Evolutionary conservation across 2,113 vertebrate species (phyloP), one percentile per base, ranked within the genome.

Genomic region (Pachypanchax playfairii): DNA sequence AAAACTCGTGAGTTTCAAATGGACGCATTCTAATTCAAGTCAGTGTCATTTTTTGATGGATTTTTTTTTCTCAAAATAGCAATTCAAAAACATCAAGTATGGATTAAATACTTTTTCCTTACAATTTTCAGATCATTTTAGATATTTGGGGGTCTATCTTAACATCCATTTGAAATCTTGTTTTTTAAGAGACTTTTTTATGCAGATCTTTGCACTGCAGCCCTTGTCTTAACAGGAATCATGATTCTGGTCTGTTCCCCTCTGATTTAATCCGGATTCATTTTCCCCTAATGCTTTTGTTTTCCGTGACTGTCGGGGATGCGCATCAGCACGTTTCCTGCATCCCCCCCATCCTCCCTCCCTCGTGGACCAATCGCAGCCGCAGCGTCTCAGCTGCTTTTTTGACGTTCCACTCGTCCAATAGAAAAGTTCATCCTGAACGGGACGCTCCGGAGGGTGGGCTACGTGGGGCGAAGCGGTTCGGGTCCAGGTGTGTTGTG

Each of bases 341-440:
- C 55, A 56, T 79, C 52, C 35, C 47, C 60, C 63, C 20, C 70
- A 41, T 44, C 79, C 50, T 48, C 48, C 52, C 26, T 28, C 39
- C 35, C 4, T 38, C 36, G 3, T 22, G 55, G 60, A 82, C 88
- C 87, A 89, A 84, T 85, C 71, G 4, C 52, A 65, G 53, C 14
- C 18, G 1, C 57, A 8, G 15, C 42, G 56, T 65, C 38, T 9
- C 68, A 6, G 18, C 73, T 71, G 5, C 10, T 22, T 31, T 6
- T 26, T 33, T 13, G 25, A 43, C 54, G 29, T 62, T 79, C 46
- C 71, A 58, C 29, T 80, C 75, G 35, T 58, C 90, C 89, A 90
- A 89, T 90, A 80, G 87, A 82, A 89, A 87, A 86, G 84, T 86
- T 84, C 38, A 6, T 4, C 33, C 28, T 22, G 61, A 29, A 80